A percentile compares a stretch with the other conserved stretches of the same genome.
phyloP scores from a whole-genome alignment of 2,888 invertebrate genomes.

The Calameuta pallipes region DNA sequence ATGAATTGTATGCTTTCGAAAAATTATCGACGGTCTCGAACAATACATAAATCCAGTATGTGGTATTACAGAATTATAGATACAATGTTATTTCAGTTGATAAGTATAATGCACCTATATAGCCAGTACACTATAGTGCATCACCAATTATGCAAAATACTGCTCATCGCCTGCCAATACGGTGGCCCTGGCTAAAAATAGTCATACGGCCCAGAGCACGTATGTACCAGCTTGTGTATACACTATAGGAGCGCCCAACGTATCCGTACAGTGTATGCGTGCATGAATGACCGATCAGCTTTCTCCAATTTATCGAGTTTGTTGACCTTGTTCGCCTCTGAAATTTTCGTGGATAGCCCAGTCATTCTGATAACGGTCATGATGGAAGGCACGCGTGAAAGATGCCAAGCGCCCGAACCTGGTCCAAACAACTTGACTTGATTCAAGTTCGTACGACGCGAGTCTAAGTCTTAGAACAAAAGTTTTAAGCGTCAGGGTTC shows the following conservation, averaged over 20 bases:
- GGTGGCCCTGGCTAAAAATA: constrained; percentile 6
- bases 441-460: not conserved
- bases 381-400: not conserved
- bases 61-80: not conserved
- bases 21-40: not conserved
- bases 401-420: not conserved
- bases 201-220: not conserved
- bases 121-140: not conserved
- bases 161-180: not conserved
- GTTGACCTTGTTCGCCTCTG: constrained; percentile 11
- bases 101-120: not conserved
- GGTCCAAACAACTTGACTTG: not conserved
- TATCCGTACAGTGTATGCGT: not conserved
- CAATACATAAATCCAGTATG: not conserved
- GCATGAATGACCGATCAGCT: constrained; percentile 23
- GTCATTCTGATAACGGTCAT: constrained; percentile 21
- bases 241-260: not conserved
- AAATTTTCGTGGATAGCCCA: constrained; percentile 18
- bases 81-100: not conserved
- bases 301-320: constrained; percentile 24
- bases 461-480: not conserved
- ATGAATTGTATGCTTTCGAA: not conserved
- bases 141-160: not conserved
- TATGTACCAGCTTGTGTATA: not conserved
- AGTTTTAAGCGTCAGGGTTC: not conserved